Base-by-base conservation (phyloP, 1,140 invertebrate genomes). In the Aphis craccivora region DNA sequence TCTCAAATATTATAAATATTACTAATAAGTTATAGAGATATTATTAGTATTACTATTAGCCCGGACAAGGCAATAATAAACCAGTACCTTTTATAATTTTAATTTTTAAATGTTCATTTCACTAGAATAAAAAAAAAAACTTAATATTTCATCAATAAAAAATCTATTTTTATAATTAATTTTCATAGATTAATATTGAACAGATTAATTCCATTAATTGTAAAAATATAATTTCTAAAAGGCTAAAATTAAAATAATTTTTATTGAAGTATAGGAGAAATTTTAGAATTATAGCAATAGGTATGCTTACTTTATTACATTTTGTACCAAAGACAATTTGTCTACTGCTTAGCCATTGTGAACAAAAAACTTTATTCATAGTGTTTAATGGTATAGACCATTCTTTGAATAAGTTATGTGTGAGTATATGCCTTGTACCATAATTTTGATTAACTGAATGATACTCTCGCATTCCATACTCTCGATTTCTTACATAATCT, bases 301-400 rank as follows among this genome's bases (percentile, higher is more conserved):
- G 14, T 90, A 60, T 89, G 94, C 95, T 95, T 95, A 98, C 97
- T 96, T 99, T 99, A 96, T 99, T 99, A 95, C 99, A 99, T 95
- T 99, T 99, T 48, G 94, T 94, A 90, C 94, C 94, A 93, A 93
- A 94, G 8, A 99, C 98, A 93, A 99, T 98, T 96, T 99, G 98
- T 95, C 98, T 96, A 95, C 99, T 98, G 94, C 98, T 98, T n/a
- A 99, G 96, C 98, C 99, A 99, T 95, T 99, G 97, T 1, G 98
- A 98, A 95, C 98, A 98, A 96, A 99, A 99, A 84, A 99, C 97
- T 96, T 99, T 99, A 95, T 99, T 99, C 95, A 99, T 97, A 95
- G 97, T 98, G 94, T 97, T 97, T 93, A 98, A 76, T 23, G 96
- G 97, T 94, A 98, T 96, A 7, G 97, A 96, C 90, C 97, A 97